Evolutionary conservation across 2,797 vertebrate genomes (phyloP).

Genomic region (Coranthus polyacanthus): DNA sequence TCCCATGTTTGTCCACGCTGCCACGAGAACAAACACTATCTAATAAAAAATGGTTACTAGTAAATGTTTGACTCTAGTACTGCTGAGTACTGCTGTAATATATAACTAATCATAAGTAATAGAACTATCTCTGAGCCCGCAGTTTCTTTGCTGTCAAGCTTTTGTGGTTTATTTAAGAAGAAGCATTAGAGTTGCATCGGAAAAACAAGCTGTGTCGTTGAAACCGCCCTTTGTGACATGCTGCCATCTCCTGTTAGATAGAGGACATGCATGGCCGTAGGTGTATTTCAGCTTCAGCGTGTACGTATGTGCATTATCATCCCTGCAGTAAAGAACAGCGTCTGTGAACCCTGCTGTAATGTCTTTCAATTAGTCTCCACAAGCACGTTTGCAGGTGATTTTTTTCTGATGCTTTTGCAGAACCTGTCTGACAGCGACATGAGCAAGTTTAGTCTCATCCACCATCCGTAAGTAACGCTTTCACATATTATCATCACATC

Average conservation of each 20-base stretch:
- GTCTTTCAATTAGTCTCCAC: background rate
- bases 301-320: too few species aligned
- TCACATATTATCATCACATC: too few species aligned
- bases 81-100: background rate
- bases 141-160: too few species aligned
- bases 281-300: too few species aligned
- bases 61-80: background rate
- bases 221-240: conserved; percentile 42
- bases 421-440: conserved; percentile 84
- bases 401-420: conserved; percentile 74
- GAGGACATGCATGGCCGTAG: conserved; percentile 31
- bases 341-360: background rate
- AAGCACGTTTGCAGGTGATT: conserved; percentile 1
- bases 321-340: too few species aligned
- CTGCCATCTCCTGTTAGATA: conserved; percentile 78
- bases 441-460: conserved; percentile 85
- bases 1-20: conserved; percentile 1
- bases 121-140: background rate
- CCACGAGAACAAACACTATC: background rate
- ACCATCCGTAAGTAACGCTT: conserved; percentile 89
- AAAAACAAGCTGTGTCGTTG: background rate
- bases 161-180: background rate
- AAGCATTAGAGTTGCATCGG: background rate
- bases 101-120: background rate
- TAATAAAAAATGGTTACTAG: background rate